These are phyloP conservation scores for Lutjanus erythropterus DNA, from an alignment of 2,113 vertebrate species.

Conservation along the genomic window DNA sequence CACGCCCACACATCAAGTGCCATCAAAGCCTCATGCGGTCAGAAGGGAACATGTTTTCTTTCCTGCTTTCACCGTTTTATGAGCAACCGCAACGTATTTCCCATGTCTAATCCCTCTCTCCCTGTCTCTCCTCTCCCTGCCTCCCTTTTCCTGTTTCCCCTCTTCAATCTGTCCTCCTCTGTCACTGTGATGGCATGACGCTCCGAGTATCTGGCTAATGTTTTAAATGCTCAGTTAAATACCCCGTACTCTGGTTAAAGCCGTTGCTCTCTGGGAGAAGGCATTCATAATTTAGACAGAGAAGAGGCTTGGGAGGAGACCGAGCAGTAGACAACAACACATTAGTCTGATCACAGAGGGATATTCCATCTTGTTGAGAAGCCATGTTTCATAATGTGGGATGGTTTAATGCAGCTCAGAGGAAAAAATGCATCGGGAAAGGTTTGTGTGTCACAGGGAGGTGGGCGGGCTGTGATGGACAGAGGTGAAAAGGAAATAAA, in stretches of 20 bases:
- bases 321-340: constrained; percentile 38
- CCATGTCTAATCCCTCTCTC: constrained; percentile 45
- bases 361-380: constrained; percentile 56
- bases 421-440: constrained; percentile 34
- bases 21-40: constrained; percentile 66
- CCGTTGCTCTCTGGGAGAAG: constrained; percentile 48
- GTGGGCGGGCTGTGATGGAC: constrained; percentile 34
- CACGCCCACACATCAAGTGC: constrained; percentile 61
- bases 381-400: constrained; percentile 48
- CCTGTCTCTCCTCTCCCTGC: constrained; percentile 41
- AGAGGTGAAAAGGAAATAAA: constrained; percentile 46
- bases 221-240: constrained; percentile 69
- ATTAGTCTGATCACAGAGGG: constrained; percentile 64
- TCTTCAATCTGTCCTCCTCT: constrained; percentile 47
- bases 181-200: constrained; percentile 30
- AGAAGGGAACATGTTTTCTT: constrained; percentile 68
- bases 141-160: constrained; percentile 55
- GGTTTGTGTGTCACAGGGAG: constrained; percentile 10
- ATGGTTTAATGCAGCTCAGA: constrained; percentile 49
- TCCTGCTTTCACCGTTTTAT: constrained; percentile 65
- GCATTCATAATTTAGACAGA: constrained; percentile 67
- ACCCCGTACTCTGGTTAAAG: constrained; percentile 44
- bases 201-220: constrained; percentile 62
- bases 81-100: constrained; percentile 55
- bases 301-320: constrained; percentile 36